Evolutionary conservation across 2,888 invertebrate genomes (phyloP).

Genomic region (Lasioglossum marginatum): DNA sequence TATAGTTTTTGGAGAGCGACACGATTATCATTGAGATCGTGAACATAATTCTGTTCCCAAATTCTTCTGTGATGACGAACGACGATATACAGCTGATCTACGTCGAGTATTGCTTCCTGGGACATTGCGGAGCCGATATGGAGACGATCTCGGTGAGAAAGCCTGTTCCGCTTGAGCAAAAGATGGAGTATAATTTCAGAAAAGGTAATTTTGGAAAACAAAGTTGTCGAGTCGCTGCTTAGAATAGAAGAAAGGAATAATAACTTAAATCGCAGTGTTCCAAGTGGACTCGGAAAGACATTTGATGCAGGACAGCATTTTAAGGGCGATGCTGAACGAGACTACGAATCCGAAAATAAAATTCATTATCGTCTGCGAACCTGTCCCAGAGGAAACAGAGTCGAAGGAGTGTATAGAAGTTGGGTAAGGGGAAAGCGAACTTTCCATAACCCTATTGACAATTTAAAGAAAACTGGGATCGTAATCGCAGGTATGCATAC

Average conservation of each 20-base stretch:
- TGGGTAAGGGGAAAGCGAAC: conserved; percentile 69
- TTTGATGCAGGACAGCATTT: conserved; percentile 66
- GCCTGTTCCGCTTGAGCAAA: conserved; percentile 48
- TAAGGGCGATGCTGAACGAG: conserved; percentile 74
- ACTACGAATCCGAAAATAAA: conserved; percentile 71
- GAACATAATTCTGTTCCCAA: conserved; percentile 69
- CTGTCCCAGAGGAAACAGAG: conserved; percentile 73
- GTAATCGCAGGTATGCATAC: conserved; percentile 71
- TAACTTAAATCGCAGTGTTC: conserved; percentile 71
- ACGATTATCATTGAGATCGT: conserved; percentile 74
- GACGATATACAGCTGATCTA: conserved; percentile 73
- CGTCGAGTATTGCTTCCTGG: conserved; percentile 79
- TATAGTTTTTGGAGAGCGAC: conserved; percentile 54
- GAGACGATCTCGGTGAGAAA: conserved; percentile 76
- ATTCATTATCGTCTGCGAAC: conserved; percentile 78
- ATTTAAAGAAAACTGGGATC: neutral
- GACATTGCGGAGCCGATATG: conserved; percentile 75
- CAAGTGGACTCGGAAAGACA: conserved; percentile 71
- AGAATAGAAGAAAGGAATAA: neutral
- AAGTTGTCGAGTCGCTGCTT: neutral
- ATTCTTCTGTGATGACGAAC: conserved; percentile 66
- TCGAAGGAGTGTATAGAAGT: conserved; percentile 78
- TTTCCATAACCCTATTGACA: neutral
- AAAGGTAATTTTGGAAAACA: conserved; percentile 60
- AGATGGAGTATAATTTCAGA: conserved; percentile 70